Conservation (phyloP, 2,888 invertebrate species). For the Sinohyriopsis cumingii region DNA sequence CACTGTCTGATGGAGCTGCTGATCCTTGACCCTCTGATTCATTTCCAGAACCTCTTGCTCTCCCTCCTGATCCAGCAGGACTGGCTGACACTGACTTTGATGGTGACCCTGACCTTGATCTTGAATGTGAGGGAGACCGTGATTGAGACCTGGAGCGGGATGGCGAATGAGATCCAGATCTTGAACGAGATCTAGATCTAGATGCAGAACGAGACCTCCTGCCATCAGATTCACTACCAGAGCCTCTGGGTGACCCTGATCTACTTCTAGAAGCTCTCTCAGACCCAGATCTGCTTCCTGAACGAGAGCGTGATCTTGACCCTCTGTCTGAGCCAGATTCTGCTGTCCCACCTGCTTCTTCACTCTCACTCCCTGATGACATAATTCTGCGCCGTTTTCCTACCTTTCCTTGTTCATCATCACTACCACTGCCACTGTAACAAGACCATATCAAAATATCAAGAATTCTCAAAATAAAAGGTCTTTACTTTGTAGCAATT, state of each 20-base stretch:
- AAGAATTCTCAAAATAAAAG: not conserved
- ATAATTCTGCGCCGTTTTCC: slow-evolving; percentile 63
- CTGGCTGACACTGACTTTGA: slow-evolving; percentile 22
- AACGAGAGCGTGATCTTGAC: slow-evolving; percentile 52
- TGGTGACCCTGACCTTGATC: slow-evolving; percentile 31
- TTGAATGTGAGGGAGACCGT: slow-evolving; percentile 24
- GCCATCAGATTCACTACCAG: slow-evolving; percentile 20
- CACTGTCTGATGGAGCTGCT: slow-evolving; percentile 12
- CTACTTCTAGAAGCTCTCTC: slow-evolving; percentile 54
- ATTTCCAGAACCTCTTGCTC: slow-evolving; percentile 24
- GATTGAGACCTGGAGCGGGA: slow-evolving; percentile 23
- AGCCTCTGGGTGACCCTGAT: slow-evolving; percentile 67
- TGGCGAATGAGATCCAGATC: slow-evolving; percentile 17
- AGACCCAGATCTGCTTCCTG: slow-evolving; percentile 38
- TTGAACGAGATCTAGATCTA: slow-evolving; percentile 31
- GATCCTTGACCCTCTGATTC: slow-evolving; percentile 30
- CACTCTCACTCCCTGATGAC: slow-evolving; percentile 66
- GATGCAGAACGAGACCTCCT: slow-evolving; percentile 48
- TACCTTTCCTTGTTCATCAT: slow-evolving; percentile 49
- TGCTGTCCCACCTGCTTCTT: no score
- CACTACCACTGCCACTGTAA: slow-evolving; percentile 47
- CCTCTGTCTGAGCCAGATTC: slow-evolving; percentile 29
- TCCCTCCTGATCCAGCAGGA: slow-evolving; percentile 12
- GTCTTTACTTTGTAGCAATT: not conserved
- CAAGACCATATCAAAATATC: slow-evolving; percentile 7